Evolutionary conservation across 2,888 invertebrate species (phyloP).

Genomic region (Lasioglossum marginatum): DNA sequence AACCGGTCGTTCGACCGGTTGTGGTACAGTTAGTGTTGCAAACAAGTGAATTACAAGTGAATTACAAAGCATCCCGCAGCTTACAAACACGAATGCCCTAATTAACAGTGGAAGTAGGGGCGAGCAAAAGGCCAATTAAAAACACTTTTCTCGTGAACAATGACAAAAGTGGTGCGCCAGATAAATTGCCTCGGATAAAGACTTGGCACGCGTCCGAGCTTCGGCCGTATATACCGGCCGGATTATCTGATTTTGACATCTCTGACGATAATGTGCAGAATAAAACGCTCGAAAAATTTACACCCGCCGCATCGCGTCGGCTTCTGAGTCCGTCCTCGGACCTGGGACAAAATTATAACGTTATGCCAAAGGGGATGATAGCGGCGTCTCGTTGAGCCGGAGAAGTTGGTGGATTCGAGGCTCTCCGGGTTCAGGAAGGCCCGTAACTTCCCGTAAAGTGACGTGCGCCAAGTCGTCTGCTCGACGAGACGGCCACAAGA

Average conservation of each 20-base stretch:
- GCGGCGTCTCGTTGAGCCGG: not conserved
- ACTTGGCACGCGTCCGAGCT: constrained; percentile 45
- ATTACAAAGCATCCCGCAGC: not conserved
- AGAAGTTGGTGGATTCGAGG: constrained; percentile 8
- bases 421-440: constrained; percentile 21
- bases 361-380: constrained; percentile 10
- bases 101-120: not conserved
- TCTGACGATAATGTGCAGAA: constrained; percentile 24
- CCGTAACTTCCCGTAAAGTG: constrained; percentile 52
- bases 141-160: not conserved
- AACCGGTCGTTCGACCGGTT: no score
- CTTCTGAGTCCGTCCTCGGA: not conserved
- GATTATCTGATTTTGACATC: constrained; percentile 47
- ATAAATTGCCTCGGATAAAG: constrained; percentile 33
- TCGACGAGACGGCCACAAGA: constrained; percentile 27
- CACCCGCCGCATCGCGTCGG: not conserved
- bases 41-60: no score
- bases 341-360: constrained; percentile 35
- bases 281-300: constrained; percentile 39
- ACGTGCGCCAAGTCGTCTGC: constrained; percentile 65
- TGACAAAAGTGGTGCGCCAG: constrained; percentile 6
- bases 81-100: not conserved
- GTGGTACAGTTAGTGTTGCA: no score
- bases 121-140: constrained; percentile 19
- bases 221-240: not conserved